Evolutionary conservation across 2,797 vertebrate species (phyloP).

Genomic region (Melanotaenia trifasciata): DNA sequence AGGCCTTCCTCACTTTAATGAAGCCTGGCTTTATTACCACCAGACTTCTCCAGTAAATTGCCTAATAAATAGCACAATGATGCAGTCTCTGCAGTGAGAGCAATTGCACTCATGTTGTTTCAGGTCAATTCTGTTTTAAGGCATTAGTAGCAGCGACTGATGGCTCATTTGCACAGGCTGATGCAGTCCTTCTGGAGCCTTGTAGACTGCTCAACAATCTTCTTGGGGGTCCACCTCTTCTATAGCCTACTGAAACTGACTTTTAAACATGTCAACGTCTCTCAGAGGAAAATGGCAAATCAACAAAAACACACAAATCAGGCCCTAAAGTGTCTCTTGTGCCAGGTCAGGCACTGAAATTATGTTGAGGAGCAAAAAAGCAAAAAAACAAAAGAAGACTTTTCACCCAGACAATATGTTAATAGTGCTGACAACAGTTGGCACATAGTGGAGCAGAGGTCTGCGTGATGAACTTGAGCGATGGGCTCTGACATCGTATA

Average conservation of each 20-base stretch:
- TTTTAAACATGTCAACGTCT: slow-evolving; percentile 33
- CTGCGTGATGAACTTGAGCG: not conserved
- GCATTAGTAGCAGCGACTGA: slow-evolving; percentile 37
- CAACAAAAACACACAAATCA: slow-evolving; percentile 28
- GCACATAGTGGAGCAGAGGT: slow-evolving; percentile 21
- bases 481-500: slow-evolving; percentile 18
- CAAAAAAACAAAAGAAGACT: not conserved
- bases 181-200: slow-evolving; percentile 55
- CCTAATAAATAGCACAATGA: slow-evolving; percentile 64
- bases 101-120: slow-evolving; percentile 40
- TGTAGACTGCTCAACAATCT: slow-evolving; percentile 41
- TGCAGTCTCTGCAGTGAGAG: slow-evolving; percentile 47
- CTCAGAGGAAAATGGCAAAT: slow-evolving; percentile 6
- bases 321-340: slow-evolving; percentile 21
- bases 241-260: slow-evolving; percentile 38
- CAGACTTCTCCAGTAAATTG: slow-evolving; percentile 62
- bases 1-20: slow-evolving; percentile 58
- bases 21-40: slow-evolving; percentile 57
- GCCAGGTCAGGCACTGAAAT: slow-evolving; percentile 14
- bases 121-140: slow-evolving; percentile 61
- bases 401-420: slow-evolving; percentile 27
- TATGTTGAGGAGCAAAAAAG: slow-evolving; percentile 6
- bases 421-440: slow-evolving; percentile 17
- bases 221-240: slow-evolving; percentile 29
- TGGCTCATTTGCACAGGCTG: slow-evolving; percentile 49